phyloP scores from a whole-genome alignment of 2,888 invertebrate species.

The Polymixis lichenea region DNA sequence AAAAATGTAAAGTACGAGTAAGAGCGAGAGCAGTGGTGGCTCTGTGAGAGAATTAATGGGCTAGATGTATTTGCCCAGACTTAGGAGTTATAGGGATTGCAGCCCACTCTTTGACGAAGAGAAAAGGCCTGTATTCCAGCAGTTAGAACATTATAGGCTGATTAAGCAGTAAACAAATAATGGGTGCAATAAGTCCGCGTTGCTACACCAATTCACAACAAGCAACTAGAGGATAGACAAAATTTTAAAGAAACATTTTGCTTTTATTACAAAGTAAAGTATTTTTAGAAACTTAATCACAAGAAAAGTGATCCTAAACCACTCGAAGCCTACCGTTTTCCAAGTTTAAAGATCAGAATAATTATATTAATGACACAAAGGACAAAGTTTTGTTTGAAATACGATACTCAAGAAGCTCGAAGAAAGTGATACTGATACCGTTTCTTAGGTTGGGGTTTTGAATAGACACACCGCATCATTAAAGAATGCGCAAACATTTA shows the following conservation, averaged over 20 bases:
- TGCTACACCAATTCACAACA: too few species aligned
- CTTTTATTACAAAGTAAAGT: background rate
- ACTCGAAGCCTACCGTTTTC: slow-evolving; percentile 3
- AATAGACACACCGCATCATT: slow-evolving; percentile 7
- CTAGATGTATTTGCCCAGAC: background rate
- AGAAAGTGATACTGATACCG: slow-evolving; percentile 8
- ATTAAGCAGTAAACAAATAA: background rate
- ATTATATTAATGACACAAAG: slow-evolving; percentile 47
- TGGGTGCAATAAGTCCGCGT: background rate
- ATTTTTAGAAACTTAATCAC: slow-evolving; percentile 3
- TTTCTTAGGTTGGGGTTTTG: background rate
- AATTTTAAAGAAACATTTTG: background rate
- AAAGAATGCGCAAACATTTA: background rate
- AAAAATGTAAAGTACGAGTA: slow-evolving; percentile 12
- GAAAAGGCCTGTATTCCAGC: background rate
- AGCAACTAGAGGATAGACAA: background rate
- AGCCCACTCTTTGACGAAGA: too few species aligned
- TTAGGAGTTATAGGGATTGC: background rate
- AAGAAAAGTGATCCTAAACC: slow-evolving; percentile 3
- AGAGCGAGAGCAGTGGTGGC: background rate
- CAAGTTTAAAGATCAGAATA: slow-evolving; percentile 15
- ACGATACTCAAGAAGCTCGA: slow-evolving; percentile 3
- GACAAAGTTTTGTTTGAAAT: slow-evolving; percentile 45
- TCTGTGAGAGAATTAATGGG: too few species aligned
- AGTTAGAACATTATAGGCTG: background rate